Base-by-base conservation (phyloP, 2,797 vertebrate genomes). In the Sparidentex hasta region DNA sequence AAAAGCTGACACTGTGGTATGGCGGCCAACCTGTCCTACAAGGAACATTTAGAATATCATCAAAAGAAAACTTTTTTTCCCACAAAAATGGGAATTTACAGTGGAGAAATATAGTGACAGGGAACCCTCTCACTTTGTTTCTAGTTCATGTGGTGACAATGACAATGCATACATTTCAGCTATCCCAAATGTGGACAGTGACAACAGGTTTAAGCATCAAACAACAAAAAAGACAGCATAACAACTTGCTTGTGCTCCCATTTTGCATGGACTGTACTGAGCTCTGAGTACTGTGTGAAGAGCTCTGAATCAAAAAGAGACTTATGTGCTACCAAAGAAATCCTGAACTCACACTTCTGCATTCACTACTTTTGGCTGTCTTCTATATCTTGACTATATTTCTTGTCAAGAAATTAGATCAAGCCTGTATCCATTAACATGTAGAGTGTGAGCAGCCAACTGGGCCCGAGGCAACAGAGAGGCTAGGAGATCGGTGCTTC, bases 391-490 rank as follows among this genome's bases (percentile, higher is more conserved):
- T 27, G 27, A 27, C 27, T 11, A 7, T 2, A 25, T 14, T 11
- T 62, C n/a, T 67, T 61, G 48, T 43, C 23, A 65, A 38, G 50
- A 69, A 20, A 47, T 65, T 20, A 71, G 7, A 73, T 38, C 16
- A 3, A 65, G 52, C 17, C 18, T 55, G 33, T 23, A 29, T 62
- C 71, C 64, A 68, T 74, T 78, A 57, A 80, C 46, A 66, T 86
- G 68, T 65, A 55, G 44, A 75, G 54, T 44, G 29, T 68, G 76
- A 82, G 80, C 74, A 80, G 62, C 51, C 59, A 27, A 52, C 73
- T 41, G 29, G 21, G 71, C 84, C 78, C 1, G 23, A 52, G 61
- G 79, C 66, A 4, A 46, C 50, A 52, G 13, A 75, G 38, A 71
- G 58, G 62, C 58, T 66, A 48, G 41, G 44, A 63, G 67, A 72